Conservation (phyloP, 2,113 vertebrate genomes). For the Phoenicopterus ruber region DNA sequence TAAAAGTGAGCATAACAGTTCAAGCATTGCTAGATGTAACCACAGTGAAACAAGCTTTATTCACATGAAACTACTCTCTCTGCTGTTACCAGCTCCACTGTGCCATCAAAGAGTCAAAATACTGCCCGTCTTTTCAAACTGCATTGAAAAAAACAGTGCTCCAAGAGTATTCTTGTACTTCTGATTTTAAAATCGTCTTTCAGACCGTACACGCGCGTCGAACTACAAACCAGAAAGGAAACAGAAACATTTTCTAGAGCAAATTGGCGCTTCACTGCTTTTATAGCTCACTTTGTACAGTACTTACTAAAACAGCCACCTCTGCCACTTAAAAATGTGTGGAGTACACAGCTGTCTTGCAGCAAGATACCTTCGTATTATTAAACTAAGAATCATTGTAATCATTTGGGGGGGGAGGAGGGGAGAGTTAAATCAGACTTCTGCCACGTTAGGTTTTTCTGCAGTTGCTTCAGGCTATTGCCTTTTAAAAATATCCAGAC, state of each 20-base stretch:
- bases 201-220: not conserved
- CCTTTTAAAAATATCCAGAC: slow-evolving; percentile 73
- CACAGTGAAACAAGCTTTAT: slow-evolving; percentile 73
- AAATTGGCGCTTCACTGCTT: slow-evolving; percentile 14
- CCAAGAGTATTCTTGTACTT: not conserved
- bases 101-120: slow-evolving; percentile 14
- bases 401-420: not conserved
- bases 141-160: not conserved
- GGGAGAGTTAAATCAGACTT: slow-evolving; percentile 37
- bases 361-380: slow-evolving; percentile 49
- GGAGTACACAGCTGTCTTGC: slow-evolving; percentile 62
- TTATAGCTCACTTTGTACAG: slow-evolving; percentile 53
- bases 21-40: slow-evolving; percentile 88
- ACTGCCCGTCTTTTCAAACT: slow-evolving; percentile 9
- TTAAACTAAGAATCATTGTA: slow-evolving; percentile 29
- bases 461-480: slow-evolving; percentile 74
- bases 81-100: slow-evolving; percentile 39
- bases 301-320: slow-evolving; percentile 1
- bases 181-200: not conserved
- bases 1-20: slow-evolving; percentile 88
- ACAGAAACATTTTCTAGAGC: slow-evolving; percentile 4
- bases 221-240: not conserved
- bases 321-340: slow-evolving; percentile 48
- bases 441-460: slow-evolving; percentile 59
- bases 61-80: slow-evolving; percentile 74